Evolutionary conservation across 2,888 invertebrate genomes (phyloP).

Genomic region (Steinernema carpocapsae): DNA sequence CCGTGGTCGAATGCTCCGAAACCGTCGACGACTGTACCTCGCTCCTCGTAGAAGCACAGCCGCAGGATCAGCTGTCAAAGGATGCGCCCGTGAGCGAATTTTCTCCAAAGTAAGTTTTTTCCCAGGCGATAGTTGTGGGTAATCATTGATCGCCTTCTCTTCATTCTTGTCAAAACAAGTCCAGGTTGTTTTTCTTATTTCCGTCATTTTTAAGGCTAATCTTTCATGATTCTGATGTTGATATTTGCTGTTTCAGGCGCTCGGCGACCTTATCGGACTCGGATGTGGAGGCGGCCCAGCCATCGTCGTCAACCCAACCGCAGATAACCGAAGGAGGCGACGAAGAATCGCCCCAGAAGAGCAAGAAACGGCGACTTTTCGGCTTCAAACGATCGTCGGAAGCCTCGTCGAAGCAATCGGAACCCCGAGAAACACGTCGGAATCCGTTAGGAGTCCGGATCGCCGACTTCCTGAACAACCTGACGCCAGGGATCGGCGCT

Average conservation of each 20-base stretch:
- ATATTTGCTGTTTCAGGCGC: constrained; percentile 9
- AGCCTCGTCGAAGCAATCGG: neutral
- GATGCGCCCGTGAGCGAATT: neutral
- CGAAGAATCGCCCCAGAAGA: constrained; percentile 4
- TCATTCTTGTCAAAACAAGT: neutral
- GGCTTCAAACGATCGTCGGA: constrained; percentile 20
- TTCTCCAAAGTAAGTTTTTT: constrained; percentile 3
- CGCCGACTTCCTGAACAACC: constrained; percentile 25
- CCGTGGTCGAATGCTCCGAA: constrained; percentile 46
- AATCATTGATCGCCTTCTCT: neutral
- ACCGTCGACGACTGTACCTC: constrained; percentile 45
- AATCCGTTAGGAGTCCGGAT: constrained; percentile 23
- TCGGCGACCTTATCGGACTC: neutral
- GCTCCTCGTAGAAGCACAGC: constrained; percentile 27
- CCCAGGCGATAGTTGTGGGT: neutral
- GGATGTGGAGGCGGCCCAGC: constrained; percentile 24
- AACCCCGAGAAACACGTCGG: neutral
- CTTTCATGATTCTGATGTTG: neutral
- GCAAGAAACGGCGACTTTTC: constrained; percentile 8
- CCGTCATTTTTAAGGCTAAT: neutral
- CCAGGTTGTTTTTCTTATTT: constrained; percentile 1
- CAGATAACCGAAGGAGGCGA: constrained; percentile 1
- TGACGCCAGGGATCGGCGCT: constrained; percentile 21
- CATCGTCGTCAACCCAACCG: neutral
- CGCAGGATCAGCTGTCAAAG: neutral